Evolutionary conservation across 2,888 invertebrate species (phyloP), one percentile per base, ranked within the genome.

Genomic region (Cryptus viduatorius): DNA sequence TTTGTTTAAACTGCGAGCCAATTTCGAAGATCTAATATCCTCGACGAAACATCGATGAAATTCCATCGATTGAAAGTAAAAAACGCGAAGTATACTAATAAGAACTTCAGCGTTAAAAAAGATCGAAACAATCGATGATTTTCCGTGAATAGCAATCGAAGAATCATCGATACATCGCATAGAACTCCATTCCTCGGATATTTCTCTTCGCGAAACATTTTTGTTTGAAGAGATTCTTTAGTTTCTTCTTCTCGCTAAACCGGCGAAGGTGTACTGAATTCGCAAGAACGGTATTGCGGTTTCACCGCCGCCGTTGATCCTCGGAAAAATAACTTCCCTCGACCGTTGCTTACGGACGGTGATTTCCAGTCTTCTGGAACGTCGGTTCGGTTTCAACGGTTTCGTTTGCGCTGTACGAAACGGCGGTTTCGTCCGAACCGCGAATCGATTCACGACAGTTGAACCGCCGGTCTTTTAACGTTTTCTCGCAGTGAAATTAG

Each of bases 251-350:
- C 59, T 59, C 59, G 29, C 19, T 12, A 29, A 31, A 12, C 31
- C 61, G 42, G 72, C 37, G 31, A 77, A 61, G 61, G 61, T 37
- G 61, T 50, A 24, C 31, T 16, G 50, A 73, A 77, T 80, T 61
- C 48, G 68, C 77, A 53, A 78, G 61, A 78, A 78, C 77, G 73
- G 67, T 84, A 73, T 84, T 81, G 84, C 84, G 84, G 81, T 81
- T 84, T 46, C 59, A 59, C 42, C 59, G 53, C 53, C 75, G 37
- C 42, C 78, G 68, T 29, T 48, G 71, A 50, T 50, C 48, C 64
- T 56, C 68, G 77, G 68, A 75, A 84, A 83, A 84, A 69, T 81
- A 72, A 77, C 71, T 81, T 84, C 80, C 84, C 84, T 80, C 81
- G 80, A 84, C 83, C 72, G 72, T 67, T 65, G 31, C 29, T 67